These are phyloP conservation scores for Trichacis sp. DNA, from an alignment of 2,888 invertebrate species.

Conservation along the genomic window DNA sequence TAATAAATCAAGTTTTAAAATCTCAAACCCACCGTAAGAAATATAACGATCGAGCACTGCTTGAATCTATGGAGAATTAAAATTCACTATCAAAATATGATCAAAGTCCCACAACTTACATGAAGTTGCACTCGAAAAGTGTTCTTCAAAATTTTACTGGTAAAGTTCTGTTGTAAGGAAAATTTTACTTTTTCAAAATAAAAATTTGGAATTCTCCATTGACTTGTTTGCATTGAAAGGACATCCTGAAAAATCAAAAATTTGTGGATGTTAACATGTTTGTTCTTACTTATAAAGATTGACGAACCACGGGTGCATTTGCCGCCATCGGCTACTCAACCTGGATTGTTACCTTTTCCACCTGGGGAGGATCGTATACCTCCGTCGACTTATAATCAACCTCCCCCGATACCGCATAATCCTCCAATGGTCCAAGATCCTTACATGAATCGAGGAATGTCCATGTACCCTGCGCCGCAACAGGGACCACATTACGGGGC, in stretches of 20 bases:
- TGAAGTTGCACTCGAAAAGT: too few species aligned
- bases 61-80: too few species aligned
- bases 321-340: constrained; percentile 54
- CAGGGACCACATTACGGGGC: constrained; percentile 58
- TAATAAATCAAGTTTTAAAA: too few species aligned
- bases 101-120: too few species aligned
- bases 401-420: constrained; percentile 57
- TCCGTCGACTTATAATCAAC: constrained; percentile 56
- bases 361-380: constrained; percentile 65
- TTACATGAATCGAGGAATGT: constrained; percentile 62
- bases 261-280: neutral
- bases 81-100: too few species aligned
- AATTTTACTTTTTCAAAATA: too few species aligned
- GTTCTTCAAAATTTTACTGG: too few species aligned
- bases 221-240: too few species aligned
- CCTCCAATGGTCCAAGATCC: constrained; percentile 63
- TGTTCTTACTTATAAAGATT: constrained; percentile 48
- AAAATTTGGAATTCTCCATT: neutral
- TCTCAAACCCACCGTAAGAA: too few species aligned
- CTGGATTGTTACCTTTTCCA: constrained; percentile 62
- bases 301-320: constrained; percentile 65
- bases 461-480: constrained; percentile 61
- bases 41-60: too few species aligned
- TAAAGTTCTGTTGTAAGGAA: too few species aligned
- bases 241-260: too few species aligned